Evolutionary conservation across 2,113 vertebrate species (phyloP).

Genomic region (Anolis sagrei): DNA sequence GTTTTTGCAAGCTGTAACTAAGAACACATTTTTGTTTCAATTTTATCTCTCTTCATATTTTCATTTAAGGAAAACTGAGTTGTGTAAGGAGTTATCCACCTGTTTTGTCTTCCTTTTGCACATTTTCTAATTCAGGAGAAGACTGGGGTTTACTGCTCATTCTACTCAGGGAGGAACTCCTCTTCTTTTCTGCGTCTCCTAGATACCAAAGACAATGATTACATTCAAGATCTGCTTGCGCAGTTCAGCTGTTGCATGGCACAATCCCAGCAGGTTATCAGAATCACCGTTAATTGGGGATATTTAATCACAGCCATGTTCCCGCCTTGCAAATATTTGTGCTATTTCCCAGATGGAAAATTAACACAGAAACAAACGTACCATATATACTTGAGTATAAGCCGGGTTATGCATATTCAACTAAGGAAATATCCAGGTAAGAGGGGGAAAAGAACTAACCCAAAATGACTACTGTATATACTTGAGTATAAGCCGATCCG

Average conservation of each 20-base stretch:
- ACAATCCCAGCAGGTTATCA: background rate
- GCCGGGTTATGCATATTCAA: too few relatives aligned
- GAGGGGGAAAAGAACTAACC: too few relatives aligned
- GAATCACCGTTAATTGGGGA: conserved; percentile 19
- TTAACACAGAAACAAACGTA: background rate
- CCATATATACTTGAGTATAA: too few relatives aligned
- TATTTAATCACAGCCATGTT: background rate
- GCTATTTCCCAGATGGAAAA: conserved; percentile 1
- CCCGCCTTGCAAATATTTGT: background rate
- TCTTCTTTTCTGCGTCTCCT: conserved; percentile 85
- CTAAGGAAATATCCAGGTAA: too few relatives aligned
- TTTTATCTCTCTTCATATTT: background rate
- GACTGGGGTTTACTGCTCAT: conserved; percentile 79
- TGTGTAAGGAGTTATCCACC: conserved; percentile 77
- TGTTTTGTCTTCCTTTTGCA: conserved; percentile 82
- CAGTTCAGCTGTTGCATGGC: background rate
- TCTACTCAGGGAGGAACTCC: conserved; percentile 89
- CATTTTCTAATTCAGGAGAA: conserved; percentile 79
- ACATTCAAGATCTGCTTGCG: conserved; percentile 25
- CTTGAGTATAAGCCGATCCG: too few relatives aligned
- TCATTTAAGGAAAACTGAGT: conserved; percentile 37
- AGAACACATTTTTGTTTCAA: background rate
- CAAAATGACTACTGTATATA: too few relatives aligned
- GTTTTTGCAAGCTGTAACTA: too few relatives aligned
- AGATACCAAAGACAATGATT: conserved; percentile 72